Base-by-base conservation (phyloP, 1,140 invertebrate species). In the Drosophila aff. region DNA sequence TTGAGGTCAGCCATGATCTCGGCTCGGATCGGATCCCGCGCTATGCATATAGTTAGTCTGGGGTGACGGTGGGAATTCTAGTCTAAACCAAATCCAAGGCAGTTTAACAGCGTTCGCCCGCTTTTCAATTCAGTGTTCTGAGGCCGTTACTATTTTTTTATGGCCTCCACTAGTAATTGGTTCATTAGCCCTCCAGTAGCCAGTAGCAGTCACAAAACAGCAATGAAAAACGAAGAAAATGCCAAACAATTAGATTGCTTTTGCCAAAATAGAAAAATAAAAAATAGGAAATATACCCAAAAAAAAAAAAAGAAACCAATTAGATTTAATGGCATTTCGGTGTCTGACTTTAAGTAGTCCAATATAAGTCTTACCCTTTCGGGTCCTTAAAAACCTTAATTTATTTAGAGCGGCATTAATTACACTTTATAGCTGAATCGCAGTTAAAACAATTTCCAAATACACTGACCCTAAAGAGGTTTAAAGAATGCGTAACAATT, bases 1-100 rank as follows among this genome's bases (percentile, higher is more conserved):
- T 85, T 85, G 82, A 85, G 82, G 82, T 85, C 82, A 85, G 75
- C 82, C 82, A 85, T 81, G 82, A 82, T 81, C 76, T 79, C 73
- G 61, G 64, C 53, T 78, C 58, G 60, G 58, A 71, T 71, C 64
- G 63, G 67, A 71, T 71, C 67, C 67, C 49, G 49, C 64, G 49
- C 67, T 50, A 44, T 80, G 62, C 77, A 80, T 74, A 80, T 80
- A 66, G 71, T 76, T 77, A 76, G 49, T 43, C 55, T 62, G 52
- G 52, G 71, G 62, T 69, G 71, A 76, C 78, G 82, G 82, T 85
- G 82, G 82, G 82, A 85, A 85, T 85, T 85, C 78, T 82, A 69
- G 82, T 65, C 73, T 28, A 47, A 47, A 31, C 38, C 50, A 60
- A 57, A 46, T 50, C 18, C 72, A 59, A 62, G 52, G 58, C 76